Conservation (phyloP, 2,888 invertebrate species). For the Mythimna vitellina region DNA sequence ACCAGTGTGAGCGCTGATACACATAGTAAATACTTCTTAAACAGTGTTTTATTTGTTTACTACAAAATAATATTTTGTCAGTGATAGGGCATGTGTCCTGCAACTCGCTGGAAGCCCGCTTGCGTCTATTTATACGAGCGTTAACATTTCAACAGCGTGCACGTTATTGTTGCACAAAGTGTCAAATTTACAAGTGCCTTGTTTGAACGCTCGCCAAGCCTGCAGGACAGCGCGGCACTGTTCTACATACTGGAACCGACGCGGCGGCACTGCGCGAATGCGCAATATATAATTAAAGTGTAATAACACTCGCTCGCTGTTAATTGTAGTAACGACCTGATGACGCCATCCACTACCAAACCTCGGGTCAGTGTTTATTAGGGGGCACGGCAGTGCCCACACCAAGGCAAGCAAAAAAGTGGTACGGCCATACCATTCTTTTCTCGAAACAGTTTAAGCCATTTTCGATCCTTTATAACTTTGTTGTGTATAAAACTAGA, state of each 20-base stretch:
- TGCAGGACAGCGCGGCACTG: neutral
- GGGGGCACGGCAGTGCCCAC: too few species aligned
- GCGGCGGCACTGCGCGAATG: neutral
- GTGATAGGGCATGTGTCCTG: neutral
- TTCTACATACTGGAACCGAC: constrained; percentile 22
- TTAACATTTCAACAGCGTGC: constrained; percentile 21
- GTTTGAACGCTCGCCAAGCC: constrained; percentile 45
- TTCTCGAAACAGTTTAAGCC: too few species aligned
- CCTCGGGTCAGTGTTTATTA: constrained; percentile 2
- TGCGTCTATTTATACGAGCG: constrained; percentile 31
- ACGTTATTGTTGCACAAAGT: constrained; percentile 34
- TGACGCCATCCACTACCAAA: constrained; percentile 20
- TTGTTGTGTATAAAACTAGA: too few species aligned
- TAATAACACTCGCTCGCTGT: constrained; percentile 17
- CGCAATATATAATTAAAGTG: neutral
- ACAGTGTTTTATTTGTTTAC: neutral
- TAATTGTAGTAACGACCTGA: constrained; percentile 21
- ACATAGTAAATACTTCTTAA: neutral
- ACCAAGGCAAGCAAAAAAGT: too few species aligned
- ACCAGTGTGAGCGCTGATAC: neutral
- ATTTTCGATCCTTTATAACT: too few species aligned
- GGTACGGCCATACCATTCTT: too few species aligned
- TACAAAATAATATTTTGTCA: neutral
- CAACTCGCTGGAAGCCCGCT: constrained; percentile 4
- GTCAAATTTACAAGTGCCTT: constrained; percentile 27